A percentile compares a stretch with the other conserved stretches of the same genome.
These are phyloP conservation scores for Cydia strobilella DNA, from an alignment of 1,140 invertebrate genomes.

Conservation along the genomic window DNA sequence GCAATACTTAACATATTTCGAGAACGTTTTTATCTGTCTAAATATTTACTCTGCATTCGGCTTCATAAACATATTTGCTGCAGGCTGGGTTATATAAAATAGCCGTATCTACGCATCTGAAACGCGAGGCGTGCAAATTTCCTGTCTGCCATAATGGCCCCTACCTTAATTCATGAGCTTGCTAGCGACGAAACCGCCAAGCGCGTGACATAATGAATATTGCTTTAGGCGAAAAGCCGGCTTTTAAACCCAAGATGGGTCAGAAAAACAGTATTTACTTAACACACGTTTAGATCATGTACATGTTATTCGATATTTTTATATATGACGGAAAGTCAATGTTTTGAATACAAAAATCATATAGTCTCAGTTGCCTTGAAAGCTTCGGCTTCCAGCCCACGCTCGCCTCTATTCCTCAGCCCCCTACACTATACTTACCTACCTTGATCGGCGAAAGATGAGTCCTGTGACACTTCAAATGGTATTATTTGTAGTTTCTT, in stretches of 20 bases:
- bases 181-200: constrained; percentile 43
- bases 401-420: too few relatives aligned
- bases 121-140: constrained; percentile 56
- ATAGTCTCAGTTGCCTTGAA: too few relatives aligned
- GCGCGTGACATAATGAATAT: constrained; percentile 55
- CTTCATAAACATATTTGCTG: constrained; percentile 5
- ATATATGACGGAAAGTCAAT: too few relatives aligned
- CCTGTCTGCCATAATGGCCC: constrained; percentile 56
- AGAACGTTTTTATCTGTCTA: background rate
- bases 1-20: background rate
- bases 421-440: too few relatives aligned
- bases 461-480: too few relatives aligned
- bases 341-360: too few relatives aligned
- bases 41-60: background rate
- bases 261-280: constrained; percentile 34
- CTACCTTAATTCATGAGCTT: constrained; percentile 57
- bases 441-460: too few relatives aligned
- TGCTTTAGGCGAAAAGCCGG: constrained; percentile 39
- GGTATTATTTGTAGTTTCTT: too few relatives aligned
- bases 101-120: constrained; percentile 32
- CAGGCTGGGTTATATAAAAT: constrained; percentile 30
- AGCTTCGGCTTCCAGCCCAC: too few relatives aligned
- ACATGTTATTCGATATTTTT: background rate
- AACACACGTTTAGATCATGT: too few relatives aligned
- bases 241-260: constrained; percentile 42